A percentile compares a stretch with the other conserved stretches of the same genome.
These are phyloP conservation scores for Macaca fascicularis DNA, from an alignment of 2,113 vertebrate genomes.

Conservation along the genomic window T2T-MFA8v1.1 NC_088390.1:47166501-47167000, in stretches of 20 bases:
- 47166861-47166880: not conserved
- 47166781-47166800: not conserved
- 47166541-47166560: no score
- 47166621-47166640: no score
- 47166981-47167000: slow-evolving; percentile 15
- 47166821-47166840: not conserved
- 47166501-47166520: not conserved
- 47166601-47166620: no score
- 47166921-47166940: not conserved
- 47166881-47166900: not conserved
- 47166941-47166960: not conserved
- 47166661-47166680: no score
- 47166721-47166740: no score
- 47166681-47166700: no score
- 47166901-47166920: not conserved
- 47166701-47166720: no score
- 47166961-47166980: not conserved
- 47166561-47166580: no score
- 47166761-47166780: not conserved
- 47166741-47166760: not conserved
- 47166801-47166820: not conserved
- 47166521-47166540: not conserved
- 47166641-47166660: no score
- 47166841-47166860: not conserved
- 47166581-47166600: no score